Base-by-base conservation (phyloP, 2,888 invertebrate species). In the Drosophila colorata region DNA sequence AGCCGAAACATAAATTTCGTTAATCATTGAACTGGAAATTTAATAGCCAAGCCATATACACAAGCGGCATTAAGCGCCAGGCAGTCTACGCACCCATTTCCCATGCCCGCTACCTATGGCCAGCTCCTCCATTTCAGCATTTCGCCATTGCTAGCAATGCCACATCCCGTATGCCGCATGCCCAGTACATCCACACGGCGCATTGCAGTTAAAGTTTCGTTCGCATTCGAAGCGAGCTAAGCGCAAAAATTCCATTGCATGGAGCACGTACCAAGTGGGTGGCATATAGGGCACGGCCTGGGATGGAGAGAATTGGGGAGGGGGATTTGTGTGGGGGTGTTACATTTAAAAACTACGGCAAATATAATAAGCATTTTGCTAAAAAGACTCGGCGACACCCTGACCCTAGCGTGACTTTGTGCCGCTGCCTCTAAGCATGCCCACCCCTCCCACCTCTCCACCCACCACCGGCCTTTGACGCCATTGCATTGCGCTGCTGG, bases 11-110 rank as follows among this genome's bases (percentile, higher is more conserved):
- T 84, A 84, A 84, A 84, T 84, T 84, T 88, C 80, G 83, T 84
- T 84, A 84, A 88, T 84, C 83, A 84, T 84, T 84, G 88, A 84
- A 88, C 83, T 84, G 83, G 84, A 84, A 84, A 84, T 84, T 84
- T 84, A 84, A 84, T 84, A 84, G 83, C 83, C 81, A 76, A 78
- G 80, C 69, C 78, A 77, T 68, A 74, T 80, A 73, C 56, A 70
- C 52, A 60, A 53, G 49, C 67, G 46, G 81, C 61, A 78, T 84
- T 80, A 78, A 80, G 84, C 74, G 65, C 38, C 59, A 44, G 44
- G 46, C 78, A 66, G 60, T 53, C 74, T 57, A 76, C 59, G 28
- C 52, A 11, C 18, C 14, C 33, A 41, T 35, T 20, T 14, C 16
- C 9, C 37, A 20, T 13, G 20, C 33, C 18, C 43, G 41, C 37